These are phyloP conservation scores for Bovichtus diacanthus DNA, from an alignment of 2,797 vertebrate species.

Conservation along the genomic window DNA sequence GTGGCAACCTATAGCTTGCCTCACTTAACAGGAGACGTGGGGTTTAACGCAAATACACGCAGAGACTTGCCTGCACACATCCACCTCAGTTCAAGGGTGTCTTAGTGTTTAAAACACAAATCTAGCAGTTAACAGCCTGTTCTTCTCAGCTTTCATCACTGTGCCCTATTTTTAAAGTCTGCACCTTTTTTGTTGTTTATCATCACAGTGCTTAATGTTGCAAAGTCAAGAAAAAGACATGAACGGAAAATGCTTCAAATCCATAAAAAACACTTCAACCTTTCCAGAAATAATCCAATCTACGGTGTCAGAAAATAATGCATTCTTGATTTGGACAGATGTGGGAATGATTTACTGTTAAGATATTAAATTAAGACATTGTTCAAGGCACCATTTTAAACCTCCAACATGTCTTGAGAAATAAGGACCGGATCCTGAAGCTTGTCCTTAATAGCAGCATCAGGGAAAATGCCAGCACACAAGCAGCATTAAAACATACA, in stretches of 20 bases:
- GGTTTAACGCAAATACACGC: constrained; percentile 32
- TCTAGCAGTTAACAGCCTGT: constrained; percentile 40
- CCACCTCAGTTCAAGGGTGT: constrained; percentile 36
- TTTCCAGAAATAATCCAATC: neutral
- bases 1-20: neutral
- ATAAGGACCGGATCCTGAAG: neutral
- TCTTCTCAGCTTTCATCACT: constrained; percentile 40
- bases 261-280: neutral
- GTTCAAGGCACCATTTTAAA: neutral
- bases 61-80: neutral
- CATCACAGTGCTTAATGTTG: neutral
- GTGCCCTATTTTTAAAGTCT: constrained; percentile 17
- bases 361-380: neutral
- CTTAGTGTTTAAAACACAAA: constrained; percentile 50
- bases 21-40: constrained; percentile 22
- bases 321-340: neutral
- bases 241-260: constrained; percentile 1
- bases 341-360: neutral
- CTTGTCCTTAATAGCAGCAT: neutral
- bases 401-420: neutral
- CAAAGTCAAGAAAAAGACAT: neutral
- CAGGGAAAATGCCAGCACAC: neutral
- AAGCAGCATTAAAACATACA: neutral
- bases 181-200: neutral
- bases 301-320: neutral